Base-by-base conservation (phyloP, 2,113 vertebrate genomes). In the Garra rufa region DNA sequence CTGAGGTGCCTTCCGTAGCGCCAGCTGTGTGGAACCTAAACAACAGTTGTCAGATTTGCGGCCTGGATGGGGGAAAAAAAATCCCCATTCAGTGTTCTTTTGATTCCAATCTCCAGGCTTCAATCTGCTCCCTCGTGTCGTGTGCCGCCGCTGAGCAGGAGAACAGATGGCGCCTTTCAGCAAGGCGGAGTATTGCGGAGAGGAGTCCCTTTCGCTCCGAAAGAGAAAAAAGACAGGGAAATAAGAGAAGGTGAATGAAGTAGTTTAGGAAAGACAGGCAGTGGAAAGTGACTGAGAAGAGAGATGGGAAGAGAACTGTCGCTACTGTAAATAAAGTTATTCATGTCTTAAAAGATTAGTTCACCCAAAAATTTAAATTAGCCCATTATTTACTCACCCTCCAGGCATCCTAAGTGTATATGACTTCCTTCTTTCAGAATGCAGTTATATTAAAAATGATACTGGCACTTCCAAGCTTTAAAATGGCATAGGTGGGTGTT, bases 81-180 rank as follows among this genome's bases (percentile, higher is more conserved):
- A 76, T 75, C 81, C 26, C 44, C 19, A 76, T 82, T 87, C 50
- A 30, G 30, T 63, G 26, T 81, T 86, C 82, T 83, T 86, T 86
- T 85, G 74, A 86, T 87, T 90, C 46, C 78, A 75, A 71, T 83
- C 82, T 90, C 82, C 61, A 76, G 82, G 80, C 87, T 84, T 88
- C 87, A 85, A 84, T 86, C 86, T 87, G 88, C 46, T 86, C 28
- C 26, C 84, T 80, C 46, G 46, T 82, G 73, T 46, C 69, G n/a
- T 21, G 81, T 76, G 77, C 52, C 21, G 55, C 76, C 77, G 52
- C 55, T 28, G 59, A 82, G 41, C 69, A 26, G 65, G 28, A 41
- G 63, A 89, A 86, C 86, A 90, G 88, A 89, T 88, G 89, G 86
- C 50, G 74, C 78, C 81, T 89, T 85, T 90, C 85, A 86, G 86